These are phyloP conservation scores for Echinops telfairi DNA, from an alignment of 2,113 vertebrate species.

Conservation along the genomic window DNA sequence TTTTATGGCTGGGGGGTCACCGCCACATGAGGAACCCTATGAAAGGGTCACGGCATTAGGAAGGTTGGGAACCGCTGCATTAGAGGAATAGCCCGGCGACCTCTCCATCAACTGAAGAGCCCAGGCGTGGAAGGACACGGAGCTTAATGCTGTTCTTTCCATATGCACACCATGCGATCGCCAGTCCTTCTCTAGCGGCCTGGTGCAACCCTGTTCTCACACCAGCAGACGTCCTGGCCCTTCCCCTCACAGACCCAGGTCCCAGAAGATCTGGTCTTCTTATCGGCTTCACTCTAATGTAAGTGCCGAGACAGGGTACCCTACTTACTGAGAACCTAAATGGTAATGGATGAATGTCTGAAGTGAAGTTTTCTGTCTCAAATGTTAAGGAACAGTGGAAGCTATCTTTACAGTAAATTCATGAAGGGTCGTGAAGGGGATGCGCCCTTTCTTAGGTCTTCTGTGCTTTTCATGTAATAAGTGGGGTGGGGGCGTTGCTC, in stretches of 20 bases:
- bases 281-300: neutral
- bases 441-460: neutral
- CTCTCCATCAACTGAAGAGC: neutral
- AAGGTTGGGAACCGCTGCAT: too few relatives aligned
- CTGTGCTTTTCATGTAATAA: neutral
- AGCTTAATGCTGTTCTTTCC: neutral
- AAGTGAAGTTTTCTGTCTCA: neutral
- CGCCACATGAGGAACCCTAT: too few relatives aligned
- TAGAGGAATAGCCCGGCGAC: neutral
- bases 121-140: neutral
- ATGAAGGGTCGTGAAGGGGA: neutral
- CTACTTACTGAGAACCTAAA: neutral
- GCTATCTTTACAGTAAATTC: neutral
- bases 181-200: neutral
- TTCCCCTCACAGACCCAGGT: neutral
- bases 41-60: too few relatives aligned
- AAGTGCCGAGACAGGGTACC: neutral
- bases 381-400: constrained; percentile 11
- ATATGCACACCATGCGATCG: neutral
- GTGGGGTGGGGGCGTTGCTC: neutral
- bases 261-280: neutral
- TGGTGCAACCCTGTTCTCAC: rapidly evolving
- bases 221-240: neutral
- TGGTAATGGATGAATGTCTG: neutral
- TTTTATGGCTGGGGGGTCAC: too few relatives aligned